Evolutionary conservation across 2,797 vertebrate species (phyloP).

Genomic region (Chaunax sp.): DNA sequence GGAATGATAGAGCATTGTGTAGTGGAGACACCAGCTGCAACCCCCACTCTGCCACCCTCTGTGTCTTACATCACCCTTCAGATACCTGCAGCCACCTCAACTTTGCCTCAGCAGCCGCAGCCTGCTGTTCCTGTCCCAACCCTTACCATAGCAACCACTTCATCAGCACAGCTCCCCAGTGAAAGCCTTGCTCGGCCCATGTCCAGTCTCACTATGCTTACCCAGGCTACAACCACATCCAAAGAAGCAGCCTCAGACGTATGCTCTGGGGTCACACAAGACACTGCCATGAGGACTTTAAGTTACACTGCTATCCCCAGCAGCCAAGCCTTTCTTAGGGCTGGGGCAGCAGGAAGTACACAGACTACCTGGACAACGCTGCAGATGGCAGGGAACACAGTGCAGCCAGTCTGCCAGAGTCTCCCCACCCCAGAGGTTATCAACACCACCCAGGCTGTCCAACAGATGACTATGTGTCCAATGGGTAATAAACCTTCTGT

Average conservation of each 20-base stretch:
- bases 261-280: constrained; percentile 70
- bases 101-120: constrained; percentile 69
- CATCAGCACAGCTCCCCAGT: constrained; percentile 56
- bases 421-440: constrained; percentile 78
- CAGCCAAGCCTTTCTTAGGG: constrained; percentile 78
- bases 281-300: constrained; percentile 69
- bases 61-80: constrained; percentile 86
- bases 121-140: constrained; percentile 63
- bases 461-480: constrained; percentile 81
- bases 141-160: constrained; percentile 65
- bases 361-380: constrained; percentile 98
- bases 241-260: constrained; percentile 69
- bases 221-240: constrained; percentile 70
- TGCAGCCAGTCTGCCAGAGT: constrained; percentile 89
- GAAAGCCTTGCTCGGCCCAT: constrained; percentile 56
- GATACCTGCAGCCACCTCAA: constrained; percentile 75
- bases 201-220: constrained; percentile 59
- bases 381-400: constrained; percentile 94
- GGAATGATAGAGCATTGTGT: constrained; percentile 82
- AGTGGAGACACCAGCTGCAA: constrained; percentile 69
- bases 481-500: constrained; percentile 79
- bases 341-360: constrained; percentile 91
- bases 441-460: constrained; percentile 74
- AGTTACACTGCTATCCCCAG: constrained; percentile 71
- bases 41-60: constrained; percentile 74